phyloP scores from a whole-genome alignment of 2,113 vertebrate species.

The Scomber colias region DNA sequence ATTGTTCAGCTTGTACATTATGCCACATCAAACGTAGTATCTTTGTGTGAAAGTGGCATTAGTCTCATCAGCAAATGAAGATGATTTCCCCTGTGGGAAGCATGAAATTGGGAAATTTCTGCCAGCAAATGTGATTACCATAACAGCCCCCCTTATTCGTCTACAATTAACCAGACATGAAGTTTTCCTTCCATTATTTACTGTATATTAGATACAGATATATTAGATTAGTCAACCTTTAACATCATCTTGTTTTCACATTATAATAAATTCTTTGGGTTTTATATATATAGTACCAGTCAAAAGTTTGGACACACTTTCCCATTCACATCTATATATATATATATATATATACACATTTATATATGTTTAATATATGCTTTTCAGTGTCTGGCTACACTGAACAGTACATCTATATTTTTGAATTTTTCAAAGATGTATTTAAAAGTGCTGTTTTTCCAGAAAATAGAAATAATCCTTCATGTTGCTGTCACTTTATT shows the following conservation, averaged over 20 bases:
- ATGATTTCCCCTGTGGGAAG: conserved; percentile 51
- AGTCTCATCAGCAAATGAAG: conserved; percentile 17
- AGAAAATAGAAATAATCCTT: background rate
- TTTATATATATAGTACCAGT: no score
- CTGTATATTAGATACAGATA: no score
- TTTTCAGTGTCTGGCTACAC: background rate
- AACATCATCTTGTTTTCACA: no score
- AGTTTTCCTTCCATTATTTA: no score
- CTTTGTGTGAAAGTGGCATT: conserved; percentile 4
- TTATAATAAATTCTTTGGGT: background rate
- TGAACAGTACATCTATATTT: background rate
- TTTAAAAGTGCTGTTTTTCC: background rate
- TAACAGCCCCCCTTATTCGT: background rate
- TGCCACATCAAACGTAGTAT: conserved; percentile 31
- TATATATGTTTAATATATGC: background rate
- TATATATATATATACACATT: no score
- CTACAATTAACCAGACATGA: background rate
- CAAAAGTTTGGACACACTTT: no score
- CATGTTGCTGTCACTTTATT: background rate
- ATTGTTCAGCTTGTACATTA: conserved; percentile 13
- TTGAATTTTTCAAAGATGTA: background rate
- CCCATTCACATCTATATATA: no score
- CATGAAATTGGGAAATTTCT: conserved; percentile 41
- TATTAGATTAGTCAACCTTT: no score
- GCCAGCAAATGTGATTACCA: conserved; percentile 39